A percentile compares a stretch with the other conserved stretches of the same genome.
Conservation (phyloP, 2,113 vertebrate genomes). For the Circaetus cinerascens region DNA sequence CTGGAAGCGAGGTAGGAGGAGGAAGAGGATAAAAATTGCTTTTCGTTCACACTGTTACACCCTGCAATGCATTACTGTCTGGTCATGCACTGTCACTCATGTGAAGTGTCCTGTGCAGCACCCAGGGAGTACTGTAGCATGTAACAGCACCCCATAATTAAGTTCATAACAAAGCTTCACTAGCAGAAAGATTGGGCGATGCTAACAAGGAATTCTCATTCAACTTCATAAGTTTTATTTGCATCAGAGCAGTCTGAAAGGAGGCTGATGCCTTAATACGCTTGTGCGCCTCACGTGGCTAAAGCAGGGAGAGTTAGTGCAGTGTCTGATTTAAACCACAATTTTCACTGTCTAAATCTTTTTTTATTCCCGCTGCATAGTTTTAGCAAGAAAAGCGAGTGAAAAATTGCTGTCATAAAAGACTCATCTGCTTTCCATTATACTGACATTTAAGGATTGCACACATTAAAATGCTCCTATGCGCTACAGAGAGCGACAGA, state of each 20-base stretch:
- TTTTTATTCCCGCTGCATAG: background rate
- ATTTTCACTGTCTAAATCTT: background rate
- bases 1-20: background rate
- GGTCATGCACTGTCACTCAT: background rate
- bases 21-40: background rate
- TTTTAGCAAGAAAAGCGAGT: background rate
- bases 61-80: background rate
- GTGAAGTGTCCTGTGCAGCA: background rate
- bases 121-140: background rate
- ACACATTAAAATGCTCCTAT: background rate
- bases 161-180: background rate
- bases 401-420: slow-evolving; percentile 12
- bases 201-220: background rate
- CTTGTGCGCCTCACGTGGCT: background rate
- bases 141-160: background rate
- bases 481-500: background rate
- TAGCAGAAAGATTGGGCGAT: background rate
- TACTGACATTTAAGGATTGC: background rate
- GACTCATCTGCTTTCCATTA: background rate
- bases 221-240: background rate
- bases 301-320: background rate
- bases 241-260: background rate
- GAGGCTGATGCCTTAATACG: background rate
- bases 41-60: background rate
- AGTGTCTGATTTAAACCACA: background rate